phyloP scores from a whole-genome alignment of 2,113 vertebrate genomes.

The Chloebia gouldiae region DNA sequence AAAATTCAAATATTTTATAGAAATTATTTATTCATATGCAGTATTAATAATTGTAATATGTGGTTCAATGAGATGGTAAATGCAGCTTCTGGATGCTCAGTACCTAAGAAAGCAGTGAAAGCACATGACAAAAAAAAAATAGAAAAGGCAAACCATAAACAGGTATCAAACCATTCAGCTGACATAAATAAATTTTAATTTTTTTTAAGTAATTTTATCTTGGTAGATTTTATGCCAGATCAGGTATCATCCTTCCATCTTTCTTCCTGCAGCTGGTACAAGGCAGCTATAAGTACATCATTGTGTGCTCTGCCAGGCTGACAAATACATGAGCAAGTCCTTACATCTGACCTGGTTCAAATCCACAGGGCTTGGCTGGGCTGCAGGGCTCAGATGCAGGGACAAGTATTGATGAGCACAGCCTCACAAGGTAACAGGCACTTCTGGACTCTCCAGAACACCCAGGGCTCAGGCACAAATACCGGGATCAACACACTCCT shows the following conservation, averaged over 20 bases:
- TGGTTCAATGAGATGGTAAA: neutral
- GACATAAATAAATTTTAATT: neutral
- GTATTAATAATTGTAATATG: neutral
- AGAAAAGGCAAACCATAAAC: neutral
- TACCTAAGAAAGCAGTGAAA: neutral
- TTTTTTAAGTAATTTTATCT: neutral
- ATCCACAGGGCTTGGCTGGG: neutral
- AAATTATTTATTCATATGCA: neutral
- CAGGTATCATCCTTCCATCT: conserved; percentile 16
- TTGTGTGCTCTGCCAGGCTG: neutral
- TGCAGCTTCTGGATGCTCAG: neutral
- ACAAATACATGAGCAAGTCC: neutral
- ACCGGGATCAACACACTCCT: neutral
- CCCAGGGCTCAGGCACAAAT: neutral
- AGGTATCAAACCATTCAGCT: neutral
- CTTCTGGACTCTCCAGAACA: neutral
- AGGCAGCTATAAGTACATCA: conserved; percentile 24
- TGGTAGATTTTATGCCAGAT: conserved; percentile 18
- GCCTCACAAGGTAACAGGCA: neutral
- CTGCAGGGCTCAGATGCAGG: neutral
- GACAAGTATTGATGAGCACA: neutral
- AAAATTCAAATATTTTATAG: neutral
- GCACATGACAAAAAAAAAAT: neutral
- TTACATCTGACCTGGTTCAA: neutral
- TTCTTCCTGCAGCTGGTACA: conserved; percentile 22